A percentile compares a stretch with the other conserved stretches of the same genome.
phyloP scores from a whole-genome alignment of 2,888 invertebrate genomes.

The Drosophila basisetae region DNA sequence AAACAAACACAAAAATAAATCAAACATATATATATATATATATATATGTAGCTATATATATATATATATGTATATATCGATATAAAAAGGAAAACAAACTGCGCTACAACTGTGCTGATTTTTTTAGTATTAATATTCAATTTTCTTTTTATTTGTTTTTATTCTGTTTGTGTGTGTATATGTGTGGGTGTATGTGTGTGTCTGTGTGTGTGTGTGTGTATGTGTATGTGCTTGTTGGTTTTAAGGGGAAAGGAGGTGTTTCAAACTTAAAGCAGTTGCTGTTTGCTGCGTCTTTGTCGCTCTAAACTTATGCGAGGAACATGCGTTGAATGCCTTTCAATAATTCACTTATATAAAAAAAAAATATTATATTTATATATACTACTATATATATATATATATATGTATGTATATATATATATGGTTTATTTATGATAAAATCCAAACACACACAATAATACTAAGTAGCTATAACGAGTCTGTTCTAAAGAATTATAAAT shows the following conservation, averaged over 20 bases:
- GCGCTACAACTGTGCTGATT: slow-evolving; percentile 54
- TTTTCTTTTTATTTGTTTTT: slow-evolving; percentile 11
- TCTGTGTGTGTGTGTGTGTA: slow-evolving; percentile 8
- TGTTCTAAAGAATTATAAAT: slow-evolving; percentile 48
- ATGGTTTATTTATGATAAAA: slow-evolving; percentile 33
- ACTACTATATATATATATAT: slow-evolving; percentile 19
- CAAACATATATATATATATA: slow-evolving; percentile 18
- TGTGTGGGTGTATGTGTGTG: slow-evolving; percentile 5
- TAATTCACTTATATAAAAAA: slow-evolving; percentile 56
- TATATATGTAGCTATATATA: slow-evolving; percentile 17
- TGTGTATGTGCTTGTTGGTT: slow-evolving; percentile 7
- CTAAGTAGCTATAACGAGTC: slow-evolving; percentile 66
- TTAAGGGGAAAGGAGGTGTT: slow-evolving; percentile 4
- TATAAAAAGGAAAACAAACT: slow-evolving; percentile 67
- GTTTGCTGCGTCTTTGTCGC: slow-evolving; percentile 71
- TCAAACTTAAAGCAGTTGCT: slow-evolving; percentile 53
- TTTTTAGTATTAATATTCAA: slow-evolving; percentile 30
- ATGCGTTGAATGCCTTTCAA: slow-evolving; percentile 75
- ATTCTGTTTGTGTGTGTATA: slow-evolving; percentile 14
- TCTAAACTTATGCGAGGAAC: slow-evolving; percentile 82
- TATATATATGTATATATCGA: slow-evolving; percentile 33
- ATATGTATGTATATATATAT: slow-evolving; percentile 22
- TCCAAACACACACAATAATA: slow-evolving; percentile 72
- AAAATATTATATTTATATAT: slow-evolving; percentile 45
- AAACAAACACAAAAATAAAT: slow-evolving; percentile 72